Conservation (phyloP, 2,797 vertebrate genomes). For the Eospalax fontanierii region DNA sequence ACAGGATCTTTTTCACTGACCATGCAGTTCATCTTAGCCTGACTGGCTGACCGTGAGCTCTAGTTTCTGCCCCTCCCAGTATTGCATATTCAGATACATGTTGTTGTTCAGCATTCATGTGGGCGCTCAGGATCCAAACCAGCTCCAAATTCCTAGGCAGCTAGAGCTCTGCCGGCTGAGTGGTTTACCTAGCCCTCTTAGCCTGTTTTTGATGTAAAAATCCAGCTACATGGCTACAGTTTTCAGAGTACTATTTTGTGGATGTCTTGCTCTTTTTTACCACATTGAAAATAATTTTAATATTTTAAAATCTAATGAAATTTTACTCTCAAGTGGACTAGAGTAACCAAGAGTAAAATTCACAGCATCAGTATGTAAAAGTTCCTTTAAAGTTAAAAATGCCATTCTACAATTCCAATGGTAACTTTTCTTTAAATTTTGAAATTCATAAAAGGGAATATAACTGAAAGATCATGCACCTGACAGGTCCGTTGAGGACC, state of each 20-base stretch:
- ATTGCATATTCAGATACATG: no score
- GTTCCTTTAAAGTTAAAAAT: neutral
- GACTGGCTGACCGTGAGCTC: neutral
- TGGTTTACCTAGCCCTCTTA: no score
- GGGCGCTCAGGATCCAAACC: no score
- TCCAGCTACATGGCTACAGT: neutral
- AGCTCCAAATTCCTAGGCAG: no score
- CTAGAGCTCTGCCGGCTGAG: no score
- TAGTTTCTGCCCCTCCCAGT: neutral
- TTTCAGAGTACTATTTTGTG: constrained; percentile 11
- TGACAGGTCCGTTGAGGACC: neutral
- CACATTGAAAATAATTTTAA: neutral
- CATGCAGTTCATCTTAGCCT: neutral
- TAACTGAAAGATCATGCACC: neutral
- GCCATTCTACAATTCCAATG: neutral
- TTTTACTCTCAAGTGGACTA: constrained; percentile 46
- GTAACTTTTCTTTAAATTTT: neutral
- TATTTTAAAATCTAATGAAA: constrained; percentile 2
- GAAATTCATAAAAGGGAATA: neutral
- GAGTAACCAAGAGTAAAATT: neutral
- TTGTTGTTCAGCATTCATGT: no score
- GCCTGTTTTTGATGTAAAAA: no score
- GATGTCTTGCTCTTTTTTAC: neutral
- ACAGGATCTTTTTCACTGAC: neutral
- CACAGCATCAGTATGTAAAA: neutral